Base-by-base conservation (phyloP, 2,113 vertebrate species). In the Eretmochelys imbricata region DNA sequence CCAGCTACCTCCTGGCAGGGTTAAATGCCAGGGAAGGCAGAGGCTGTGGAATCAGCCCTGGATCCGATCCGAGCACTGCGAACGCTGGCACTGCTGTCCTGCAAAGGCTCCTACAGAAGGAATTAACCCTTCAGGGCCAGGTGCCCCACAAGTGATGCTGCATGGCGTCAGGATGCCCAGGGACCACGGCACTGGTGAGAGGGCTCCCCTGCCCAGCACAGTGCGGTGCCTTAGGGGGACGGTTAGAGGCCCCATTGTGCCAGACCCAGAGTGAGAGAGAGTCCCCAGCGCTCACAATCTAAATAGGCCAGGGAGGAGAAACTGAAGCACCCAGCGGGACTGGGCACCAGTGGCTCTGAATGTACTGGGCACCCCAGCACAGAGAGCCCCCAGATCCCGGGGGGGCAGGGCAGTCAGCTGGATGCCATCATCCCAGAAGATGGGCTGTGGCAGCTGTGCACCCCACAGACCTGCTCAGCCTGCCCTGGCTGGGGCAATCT, bases 351-450 rank as follows among this genome's bases (percentile, higher is more conserved):
- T 69, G 65, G 20, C 35, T 72, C 35, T 38, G 38, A 76, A 46
- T 46, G 29, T 82, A 83, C 3, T 5, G 6, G 16, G 25, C 29
- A 88, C 16, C 3, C 1, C 35, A 51, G 42, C 9, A 0, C 72
- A 76, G 24, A 27, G 38, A 46, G 42, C 31, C 51, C n/a, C 16
- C 1, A 13, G 2, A 1, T 25, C 42, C 48, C 0, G 17, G 19
- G 0, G 80, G 6, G 65, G 9, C 42, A 42, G 38, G 48, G n/a
- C 91, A 42, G 65, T 91, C 75, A 3, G 82, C 79, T 91, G 89
- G 88, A 51, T 42, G 93, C 89, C 83, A 91, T 0, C 84, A 89
- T 96, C 94, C 88, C 1, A 19, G 35, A 72, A 29, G 62, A 9
- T 9, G 65, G n/a, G 5, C 13, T 31, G 59, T 6, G 59, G 59